Evolutionary conservation across 2,888 invertebrate genomes (phyloP).

Genomic region (Lamproptera curius): DNA sequence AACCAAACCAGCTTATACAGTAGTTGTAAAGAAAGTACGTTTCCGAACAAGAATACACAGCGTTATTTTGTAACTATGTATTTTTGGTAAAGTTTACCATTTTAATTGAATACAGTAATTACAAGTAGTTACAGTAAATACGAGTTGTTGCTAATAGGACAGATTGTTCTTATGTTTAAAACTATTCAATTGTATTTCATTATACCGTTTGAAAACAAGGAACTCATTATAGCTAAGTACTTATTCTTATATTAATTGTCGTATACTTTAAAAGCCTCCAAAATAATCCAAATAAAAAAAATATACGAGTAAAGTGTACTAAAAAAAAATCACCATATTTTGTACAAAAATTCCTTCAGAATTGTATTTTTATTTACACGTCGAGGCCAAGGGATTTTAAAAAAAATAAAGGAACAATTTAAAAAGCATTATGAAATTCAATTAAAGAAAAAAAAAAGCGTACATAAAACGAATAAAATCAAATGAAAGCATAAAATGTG

Average conservation of each 20-base stretch:
- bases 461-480: not conserved
- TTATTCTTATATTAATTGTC: conserved; percentile 69
- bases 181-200: conserved; percentile 45
- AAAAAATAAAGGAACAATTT: too few relatives aligned
- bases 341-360: conserved; percentile 44
- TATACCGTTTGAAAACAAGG: conserved; percentile 50
- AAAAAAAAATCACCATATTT: conserved; percentile 42
- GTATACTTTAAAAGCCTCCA: conserved; percentile 78
- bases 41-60: too few relatives aligned
- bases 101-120: conserved; percentile 1
- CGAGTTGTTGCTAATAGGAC: conserved; percentile 2
- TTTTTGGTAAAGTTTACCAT: not conserved
- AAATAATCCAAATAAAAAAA: conserved; percentile 59
- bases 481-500: not conserved
- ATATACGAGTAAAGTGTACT: conserved; percentile 53
- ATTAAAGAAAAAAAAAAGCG: too few relatives aligned
- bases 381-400: conserved; percentile 27
- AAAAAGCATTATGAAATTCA: too few relatives aligned
- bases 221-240: conserved; percentile 74
- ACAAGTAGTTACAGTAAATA: not conserved
- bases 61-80: too few relatives aligned
- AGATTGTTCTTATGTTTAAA: conserved; percentile 34
- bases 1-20: conserved; percentile 13
- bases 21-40: conserved; percentile 7
- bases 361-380: conserved; percentile 18